Conservation (phyloP, 2,113 vertebrate species). For the Nycticebus coucang region DNA sequence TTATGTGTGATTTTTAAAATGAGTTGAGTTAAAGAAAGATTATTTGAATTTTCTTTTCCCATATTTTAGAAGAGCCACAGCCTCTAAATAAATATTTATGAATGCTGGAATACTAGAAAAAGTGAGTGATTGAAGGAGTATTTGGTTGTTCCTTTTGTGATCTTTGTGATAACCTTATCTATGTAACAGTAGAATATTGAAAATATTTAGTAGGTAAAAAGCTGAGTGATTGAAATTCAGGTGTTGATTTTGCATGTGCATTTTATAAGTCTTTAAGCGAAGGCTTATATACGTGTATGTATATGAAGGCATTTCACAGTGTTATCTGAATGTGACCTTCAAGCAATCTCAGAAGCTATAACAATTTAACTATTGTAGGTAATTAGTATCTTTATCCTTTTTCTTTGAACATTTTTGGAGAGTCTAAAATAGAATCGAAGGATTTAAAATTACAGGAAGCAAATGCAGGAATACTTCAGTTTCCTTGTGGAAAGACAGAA, state of each 20-base stretch:
- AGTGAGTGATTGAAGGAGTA: neutral
- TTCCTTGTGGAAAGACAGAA: neutral
- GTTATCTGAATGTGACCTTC: neutral
- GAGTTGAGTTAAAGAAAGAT: constrained; percentile 33
- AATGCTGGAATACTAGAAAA: neutral
- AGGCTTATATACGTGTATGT: neutral
- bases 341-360: neutral
- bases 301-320: neutral
- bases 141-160: constrained; percentile 1
- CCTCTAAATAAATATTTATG: neutral
- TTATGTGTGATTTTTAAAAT: constrained; percentile 33
- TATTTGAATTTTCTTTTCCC: constrained; percentile 54
- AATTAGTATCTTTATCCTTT: neutral
- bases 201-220: constrained; percentile 7
- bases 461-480: neutral
- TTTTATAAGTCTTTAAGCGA: neutral
- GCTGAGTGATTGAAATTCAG: neutral
- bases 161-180: constrained; percentile 18
- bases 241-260: neutral
- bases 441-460: constrained; percentile 21
- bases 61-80: constrained; percentile 25
- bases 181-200: neutral
- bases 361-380: neutral
- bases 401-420: neutral
- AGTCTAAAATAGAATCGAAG: neutral